Base-by-base conservation (phyloP, 2,888 invertebrate species). In the Noctua janthe region DNA sequence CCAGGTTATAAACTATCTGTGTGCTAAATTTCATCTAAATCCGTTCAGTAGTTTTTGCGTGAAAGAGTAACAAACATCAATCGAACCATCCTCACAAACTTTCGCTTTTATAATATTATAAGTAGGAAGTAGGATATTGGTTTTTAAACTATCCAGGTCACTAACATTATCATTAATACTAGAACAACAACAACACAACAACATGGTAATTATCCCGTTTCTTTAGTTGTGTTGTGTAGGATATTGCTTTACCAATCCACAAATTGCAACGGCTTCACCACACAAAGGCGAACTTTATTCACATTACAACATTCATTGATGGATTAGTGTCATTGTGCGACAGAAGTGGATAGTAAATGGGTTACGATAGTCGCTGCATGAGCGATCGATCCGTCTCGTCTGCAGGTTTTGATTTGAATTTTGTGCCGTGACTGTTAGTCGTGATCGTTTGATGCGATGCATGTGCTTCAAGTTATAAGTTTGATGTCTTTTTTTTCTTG, bases 381-480 rank as follows among this genome's bases (percentile, higher is more conserved):
- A 83, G 73, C 51, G 64, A 83, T 82, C 73, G 83, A 73, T 83
- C 8, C 23, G 56, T 51, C 59, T 49, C 62, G 49, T 76, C 51
- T 71, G 83, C 20, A 74, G 56, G 64, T 49, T 83, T 64, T 69
- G 83, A 78, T 78, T 78, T 59, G 23, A 70, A 82, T 83, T 78
- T 73, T 79, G 78, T n/a, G 56, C 29, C 43, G 39, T 62, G 29
- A 15, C 7, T 69, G 39, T 62, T 7, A 15, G 15, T 74, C 49
- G 59, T 54, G 47, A 76, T 49, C 17, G 56, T 81, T 66, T 47
- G 35, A n/a, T 43, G 59, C 10, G 35, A 47, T 47, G 59, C 35
- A 17, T 47, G 20, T 56, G 56, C 47, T 81, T 69, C 11, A 20
- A 69, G 35, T 69, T 43, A 43, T 20, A 43, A 35, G 8, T 20